These are phyloP conservation scores for Allolobophora icterica DNA, from an alignment of 2,888 invertebrate species.

Conservation along the genomic window DNA sequence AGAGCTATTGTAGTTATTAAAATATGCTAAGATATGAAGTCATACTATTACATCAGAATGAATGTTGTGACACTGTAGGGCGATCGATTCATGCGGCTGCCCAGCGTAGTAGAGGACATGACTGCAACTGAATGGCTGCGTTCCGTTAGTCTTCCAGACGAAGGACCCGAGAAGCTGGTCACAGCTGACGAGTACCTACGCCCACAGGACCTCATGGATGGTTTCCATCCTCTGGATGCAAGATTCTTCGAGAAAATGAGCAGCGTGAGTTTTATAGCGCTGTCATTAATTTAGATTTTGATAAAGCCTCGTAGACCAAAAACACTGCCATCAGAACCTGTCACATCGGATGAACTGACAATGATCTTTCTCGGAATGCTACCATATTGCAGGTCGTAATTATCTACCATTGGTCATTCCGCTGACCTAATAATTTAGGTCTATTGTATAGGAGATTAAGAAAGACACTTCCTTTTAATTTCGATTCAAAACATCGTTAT, in stretches of 20 bases:
- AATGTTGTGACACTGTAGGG: slow-evolving; percentile 68
- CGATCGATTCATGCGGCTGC: slow-evolving; percentile 87
- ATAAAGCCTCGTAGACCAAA: neutral
- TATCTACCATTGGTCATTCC: too few relatives aligned
- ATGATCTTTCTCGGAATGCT: neutral
- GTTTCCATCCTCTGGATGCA: neutral
- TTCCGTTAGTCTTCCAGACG: slow-evolving; percentile 65
- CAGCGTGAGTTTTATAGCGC: slow-evolving; percentile 22
- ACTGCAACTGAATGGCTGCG: neutral
- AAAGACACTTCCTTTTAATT: too few relatives aligned
- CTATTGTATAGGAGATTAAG: too few relatives aligned
- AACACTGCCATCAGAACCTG: neutral
- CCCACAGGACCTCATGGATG: slow-evolving; percentile 67
- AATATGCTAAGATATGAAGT: neutral
- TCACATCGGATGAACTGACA: neutral
- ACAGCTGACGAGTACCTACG: slow-evolving; percentile 91
- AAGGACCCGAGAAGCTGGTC: slow-evolving; percentile 80
- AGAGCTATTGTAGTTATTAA: neutral
- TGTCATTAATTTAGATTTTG: neutral
- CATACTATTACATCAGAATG: neutral
- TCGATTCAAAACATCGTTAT: too few relatives aligned
- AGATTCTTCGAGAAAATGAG: neutral
- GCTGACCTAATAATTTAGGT: too few relatives aligned
- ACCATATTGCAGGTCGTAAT: too few relatives aligned
- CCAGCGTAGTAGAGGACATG: slow-evolving; percentile 72